Evolutionary conservation across 2,797 vertebrate species (phyloP).

Genomic region (Kryptolebias ocellatus): DNA sequence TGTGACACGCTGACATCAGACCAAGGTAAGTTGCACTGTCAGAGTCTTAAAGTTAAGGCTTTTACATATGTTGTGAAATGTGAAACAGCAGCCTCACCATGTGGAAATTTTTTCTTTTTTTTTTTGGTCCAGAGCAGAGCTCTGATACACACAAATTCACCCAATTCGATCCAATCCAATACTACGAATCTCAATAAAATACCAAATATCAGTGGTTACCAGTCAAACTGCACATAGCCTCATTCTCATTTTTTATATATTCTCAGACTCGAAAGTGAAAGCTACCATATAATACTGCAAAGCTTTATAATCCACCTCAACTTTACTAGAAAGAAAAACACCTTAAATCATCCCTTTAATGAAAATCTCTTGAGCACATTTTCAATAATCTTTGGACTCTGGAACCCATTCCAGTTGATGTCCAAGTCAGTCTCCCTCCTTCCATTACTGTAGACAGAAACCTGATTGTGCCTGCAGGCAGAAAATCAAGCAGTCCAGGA

Average conservation of each 20-base stretch:
- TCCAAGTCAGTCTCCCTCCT: neutral
- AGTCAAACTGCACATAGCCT: too few relatives aligned
- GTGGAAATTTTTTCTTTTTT: too few relatives aligned
- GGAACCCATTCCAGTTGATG: neutral
- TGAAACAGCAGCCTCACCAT: too few relatives aligned
- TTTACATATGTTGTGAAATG: neutral
- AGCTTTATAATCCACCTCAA: neutral
- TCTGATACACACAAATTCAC: neutral
- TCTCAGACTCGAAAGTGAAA: too few relatives aligned
- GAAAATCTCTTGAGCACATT: neutral
- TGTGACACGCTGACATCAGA: conserved; percentile 62
- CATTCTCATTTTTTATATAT: too few relatives aligned
- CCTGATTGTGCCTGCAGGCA: neutral
- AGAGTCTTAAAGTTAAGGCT: neutral
- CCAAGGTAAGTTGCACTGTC: conserved; percentile 66
- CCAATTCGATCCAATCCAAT: neutral
- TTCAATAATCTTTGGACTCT: neutral
- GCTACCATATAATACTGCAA: neutral
- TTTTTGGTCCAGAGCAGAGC: neutral
- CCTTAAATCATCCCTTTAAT: neutral
- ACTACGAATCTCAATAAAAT: too few relatives aligned
- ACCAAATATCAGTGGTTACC: too few relatives aligned
- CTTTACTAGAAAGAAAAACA: neutral
- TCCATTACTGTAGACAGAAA: neutral
- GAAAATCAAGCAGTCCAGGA: neutral